Percentiles rank a stretch among this genome's conserved stretches.
These are phyloP conservation scores for Drosophila kuntzei DNA, from an alignment of 2,888 invertebrate genomes.

Conservation along the genomic window DNA sequence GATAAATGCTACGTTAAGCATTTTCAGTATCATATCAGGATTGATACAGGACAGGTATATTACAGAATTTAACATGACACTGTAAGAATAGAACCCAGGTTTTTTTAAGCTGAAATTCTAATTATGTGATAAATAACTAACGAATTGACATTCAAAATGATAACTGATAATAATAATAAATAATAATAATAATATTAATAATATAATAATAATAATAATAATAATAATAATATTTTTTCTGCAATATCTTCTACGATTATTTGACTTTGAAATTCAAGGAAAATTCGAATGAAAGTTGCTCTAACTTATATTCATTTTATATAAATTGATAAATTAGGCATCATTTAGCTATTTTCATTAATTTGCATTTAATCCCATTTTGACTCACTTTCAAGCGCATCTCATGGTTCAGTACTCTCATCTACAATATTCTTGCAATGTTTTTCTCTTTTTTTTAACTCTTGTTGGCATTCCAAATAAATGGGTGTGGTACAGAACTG, in stretches of 20 bases:
- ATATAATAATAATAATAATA: no score
- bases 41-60: no score
- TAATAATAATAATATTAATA: neutral
- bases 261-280: neutral
- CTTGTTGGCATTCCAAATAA: constrained; percentile 78
- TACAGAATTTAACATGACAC: no score
- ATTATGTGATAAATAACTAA: no score
- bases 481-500: constrained; percentile 76
- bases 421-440: neutral
- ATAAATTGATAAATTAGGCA: neutral
- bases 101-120: no score
- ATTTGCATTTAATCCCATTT: neutral
- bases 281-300: neutral
- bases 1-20: no score
- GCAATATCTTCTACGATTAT: no score
- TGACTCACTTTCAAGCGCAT: constrained; percentile 6
- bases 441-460: constrained; percentile 15
- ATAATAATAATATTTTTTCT: no score
- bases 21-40: no score
- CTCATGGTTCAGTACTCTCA: neutral
- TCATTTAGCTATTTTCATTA: neutral
- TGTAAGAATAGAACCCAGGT: no score
- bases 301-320: neutral
- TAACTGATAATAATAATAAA: no score
- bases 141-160: no score